Evolutionary conservation across 2,888 invertebrate species (phyloP).

Genomic region (Sesamia inferens): DNA sequence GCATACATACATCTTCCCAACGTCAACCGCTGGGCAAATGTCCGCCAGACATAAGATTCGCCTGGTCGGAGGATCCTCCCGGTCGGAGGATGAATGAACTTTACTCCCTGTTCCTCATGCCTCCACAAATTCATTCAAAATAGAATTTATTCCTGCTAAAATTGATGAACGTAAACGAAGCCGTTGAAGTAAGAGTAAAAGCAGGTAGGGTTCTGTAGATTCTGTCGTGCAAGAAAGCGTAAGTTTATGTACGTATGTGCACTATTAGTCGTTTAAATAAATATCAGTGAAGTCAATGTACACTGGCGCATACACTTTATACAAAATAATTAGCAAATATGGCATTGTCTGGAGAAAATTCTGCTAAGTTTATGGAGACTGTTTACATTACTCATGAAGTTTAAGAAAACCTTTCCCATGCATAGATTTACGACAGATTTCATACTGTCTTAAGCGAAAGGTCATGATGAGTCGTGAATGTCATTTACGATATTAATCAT

Average conservation of each 20-base stretch:
- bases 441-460: slow-evolving; percentile 34
- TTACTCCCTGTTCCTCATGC: too few species aligned
- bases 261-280: background rate
- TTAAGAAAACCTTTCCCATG: background rate
- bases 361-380: slow-evolving; percentile 1
- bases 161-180: background rate
- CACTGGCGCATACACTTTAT: background rate
- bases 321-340: background rate
- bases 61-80: too few species aligned
- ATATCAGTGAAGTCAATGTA: slow-evolving; percentile 8
- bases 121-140: background rate
- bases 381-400: background rate
- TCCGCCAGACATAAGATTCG: too few species aligned
- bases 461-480: slow-evolving; percentile 43
- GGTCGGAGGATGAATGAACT: too few species aligned
- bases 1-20: too few species aligned
- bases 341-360: slow-evolving; percentile 15
- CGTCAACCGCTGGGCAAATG: too few species aligned
- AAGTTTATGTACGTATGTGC: background rate
- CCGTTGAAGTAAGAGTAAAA: background rate
- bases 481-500: slow-evolving; percentile 36
- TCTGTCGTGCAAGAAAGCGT: background rate
- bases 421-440: slow-evolving; percentile 6
- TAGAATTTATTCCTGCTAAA: background rate
- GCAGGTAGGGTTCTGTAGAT: background rate